Evolutionary conservation across 1,140 invertebrate species (phyloP).

Genomic region (Oncopodura yosiiana): DNA sequence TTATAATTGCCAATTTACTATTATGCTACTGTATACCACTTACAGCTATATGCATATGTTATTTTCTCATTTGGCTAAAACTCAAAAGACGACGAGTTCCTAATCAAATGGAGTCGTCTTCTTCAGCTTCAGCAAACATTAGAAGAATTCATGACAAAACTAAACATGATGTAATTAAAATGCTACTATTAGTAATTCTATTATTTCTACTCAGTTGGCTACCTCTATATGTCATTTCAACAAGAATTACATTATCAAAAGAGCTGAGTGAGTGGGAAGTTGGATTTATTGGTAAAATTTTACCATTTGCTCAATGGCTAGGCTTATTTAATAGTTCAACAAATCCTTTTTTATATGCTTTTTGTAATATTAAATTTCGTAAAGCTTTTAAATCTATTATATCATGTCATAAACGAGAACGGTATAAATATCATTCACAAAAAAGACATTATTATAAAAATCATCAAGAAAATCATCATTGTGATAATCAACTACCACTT

Average conservation of each 20-base stretch:
- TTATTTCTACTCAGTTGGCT: constrained; percentile 56
- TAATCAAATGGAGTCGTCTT: too few species aligned
- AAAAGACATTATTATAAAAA: constrained; percentile 1
- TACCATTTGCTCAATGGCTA: constrained; percentile 56
- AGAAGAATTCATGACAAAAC: constrained; percentile 37
- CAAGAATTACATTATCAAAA: constrained; percentile 40
- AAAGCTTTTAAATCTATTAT: constrained; percentile 48
- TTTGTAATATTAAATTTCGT: constrained; percentile 57
- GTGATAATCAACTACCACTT: too few species aligned
- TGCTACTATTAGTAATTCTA: constrained; percentile 53
- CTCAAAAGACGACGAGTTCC: constrained; percentile 38
- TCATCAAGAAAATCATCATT: too few species aligned
- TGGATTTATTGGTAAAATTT: constrained; percentile 41
- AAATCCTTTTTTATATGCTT: constrained; percentile 52
- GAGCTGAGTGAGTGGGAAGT: constrained; percentile 21
- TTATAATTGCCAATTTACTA: constrained; percentile 49
- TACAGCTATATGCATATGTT: constrained; percentile 46
- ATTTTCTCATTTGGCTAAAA: constrained; percentile 45
- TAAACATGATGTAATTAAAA: constrained; percentile 49
- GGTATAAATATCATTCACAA: not conserved
- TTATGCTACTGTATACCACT: constrained; percentile 49
- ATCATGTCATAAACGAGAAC: not conserved
- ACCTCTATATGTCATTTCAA: constrained; percentile 50
- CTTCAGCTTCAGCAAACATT: constrained; percentile 37
- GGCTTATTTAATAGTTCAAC: constrained; percentile 47